Percentiles rank a stretch among this genome's conserved stretches.
These are phyloP conservation scores for Trialeurodes vaporariorum DNA, from an alignment of 1,140 invertebrate species.

Conservation along the genomic window DNA sequence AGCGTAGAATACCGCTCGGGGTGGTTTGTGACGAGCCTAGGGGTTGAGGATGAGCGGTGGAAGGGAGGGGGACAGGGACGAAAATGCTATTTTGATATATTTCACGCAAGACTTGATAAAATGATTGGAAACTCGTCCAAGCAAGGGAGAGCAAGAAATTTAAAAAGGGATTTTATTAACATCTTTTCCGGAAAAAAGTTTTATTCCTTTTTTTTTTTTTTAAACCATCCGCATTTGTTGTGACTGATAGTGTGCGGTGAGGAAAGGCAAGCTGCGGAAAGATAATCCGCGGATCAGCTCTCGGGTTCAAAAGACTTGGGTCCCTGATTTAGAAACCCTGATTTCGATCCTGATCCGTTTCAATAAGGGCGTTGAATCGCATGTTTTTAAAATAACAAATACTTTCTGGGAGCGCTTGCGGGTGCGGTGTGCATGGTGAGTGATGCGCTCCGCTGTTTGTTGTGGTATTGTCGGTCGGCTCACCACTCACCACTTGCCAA, in stretches of 20 bases:
- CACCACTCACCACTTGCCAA: not conserved
- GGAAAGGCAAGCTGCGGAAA: not conserved
- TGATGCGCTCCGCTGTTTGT: too few species aligned
- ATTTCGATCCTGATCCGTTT: not conserved
- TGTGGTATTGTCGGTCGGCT: too few species aligned
- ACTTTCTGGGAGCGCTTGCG: not conserved
- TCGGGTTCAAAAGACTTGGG: too few species aligned
- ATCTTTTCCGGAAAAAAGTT: not conserved
- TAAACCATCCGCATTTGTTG: not conserved
- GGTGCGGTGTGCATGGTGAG: not conserved
- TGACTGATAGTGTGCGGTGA: not conserved
- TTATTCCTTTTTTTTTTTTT: not conserved
- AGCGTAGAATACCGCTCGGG: too few species aligned
- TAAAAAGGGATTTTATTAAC: slow-evolving; percentile 1
- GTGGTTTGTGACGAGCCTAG: too few species aligned
- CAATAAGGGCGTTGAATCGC: not conserved
- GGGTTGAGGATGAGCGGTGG: too few species aligned
- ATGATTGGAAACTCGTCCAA: not conserved
- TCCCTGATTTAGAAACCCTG: too few species aligned
- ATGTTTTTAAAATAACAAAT: not conserved
- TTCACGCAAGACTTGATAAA: not conserved
- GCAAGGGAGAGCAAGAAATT: not conserved
- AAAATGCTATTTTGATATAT: not conserved
- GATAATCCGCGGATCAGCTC: not conserved
- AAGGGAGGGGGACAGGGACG: too few species aligned